Evolutionary conservation across 1,140 invertebrate genomes (phyloP), one percentile per base, ranked within the genome.

Genomic region (Bilobella aurantiaca): DNA sequence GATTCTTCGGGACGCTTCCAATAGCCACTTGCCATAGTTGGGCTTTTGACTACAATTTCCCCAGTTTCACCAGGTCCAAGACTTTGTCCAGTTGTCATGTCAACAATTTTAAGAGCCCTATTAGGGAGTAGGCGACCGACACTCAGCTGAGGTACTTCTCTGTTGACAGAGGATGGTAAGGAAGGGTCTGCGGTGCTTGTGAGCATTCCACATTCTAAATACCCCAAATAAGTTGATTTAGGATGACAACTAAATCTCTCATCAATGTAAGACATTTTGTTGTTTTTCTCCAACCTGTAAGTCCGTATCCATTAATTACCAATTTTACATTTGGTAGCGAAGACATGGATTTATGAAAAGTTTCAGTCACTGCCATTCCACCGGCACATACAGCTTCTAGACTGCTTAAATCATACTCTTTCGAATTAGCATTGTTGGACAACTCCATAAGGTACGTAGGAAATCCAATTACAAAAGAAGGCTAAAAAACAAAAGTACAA

Each of bases 41-140:
- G 80, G 8, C 86, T 85, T 73, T 85, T 84, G 25, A 87, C 80
- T 74, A 84, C 89, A 3, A 90, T 73, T 75, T 90, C 88, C 14
- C 88, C 88, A 58, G 78, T 75, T 68, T 82, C 67, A 47, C 82
- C 77, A 0, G 85, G 77, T 0, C 85, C 85, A 25, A 88, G 70
- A 21, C 77, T 71, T 69, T 82, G 76, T 12, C 83, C 81, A 12
- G 79, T 86, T 46, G 86, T 82, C 30, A 81, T 74, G 75, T 87
- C 83, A 64, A 85, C 65, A 0, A 86, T 79, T 81, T 79, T 68
- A 14, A 69, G 23, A 1, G 29, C 18, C 2, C 58, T 62, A 42
- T 70, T 68, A 2, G 71, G 68, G 49, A 69, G 70, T 14, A 73
- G 37, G 46, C 61, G 42, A 21, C 70, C 70, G 14, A 68, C 64